Evolutionary conservation across 2,888 invertebrate species (phyloP).

Genomic region (Baronia brevicornis): DNA sequence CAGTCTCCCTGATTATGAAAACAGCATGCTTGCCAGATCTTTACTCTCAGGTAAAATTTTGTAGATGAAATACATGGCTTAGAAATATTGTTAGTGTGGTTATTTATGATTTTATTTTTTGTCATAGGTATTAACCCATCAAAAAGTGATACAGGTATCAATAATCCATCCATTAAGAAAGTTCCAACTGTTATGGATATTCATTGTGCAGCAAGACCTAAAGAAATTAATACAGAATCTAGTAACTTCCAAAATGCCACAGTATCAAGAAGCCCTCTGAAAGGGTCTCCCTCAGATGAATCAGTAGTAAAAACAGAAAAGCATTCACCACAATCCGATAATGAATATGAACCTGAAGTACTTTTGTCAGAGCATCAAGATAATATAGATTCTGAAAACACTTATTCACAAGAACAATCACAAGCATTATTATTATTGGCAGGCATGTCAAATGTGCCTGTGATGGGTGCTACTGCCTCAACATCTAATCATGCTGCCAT

Average conservation of each 20-base stretch:
- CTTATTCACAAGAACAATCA: conserved; percentile 53
- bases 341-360: conserved; percentile 67
- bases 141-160: conserved; percentile 53
- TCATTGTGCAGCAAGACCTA: conserved; percentile 38
- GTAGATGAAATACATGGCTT: not conserved
- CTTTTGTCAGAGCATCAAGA: conserved; percentile 65
- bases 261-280: conserved; percentile 51
- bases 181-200: conserved; percentile 43
- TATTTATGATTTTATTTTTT: conserved; percentile 1
- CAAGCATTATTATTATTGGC: conserved; percentile 55
- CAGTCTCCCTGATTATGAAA: conserved; percentile 68
- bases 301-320: conserved; percentile 57
- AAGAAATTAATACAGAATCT: conserved; percentile 47
- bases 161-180: conserved; percentile 49
- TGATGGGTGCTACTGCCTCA: conserved; percentile 47
- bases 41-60: conserved; percentile 54
- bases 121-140: conserved; percentile 61
- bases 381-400: conserved; percentile 47
- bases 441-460: conserved; percentile 55
- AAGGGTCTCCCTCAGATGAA: conserved; percentile 42
- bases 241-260: conserved; percentile 35
- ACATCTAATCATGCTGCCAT: conserved; percentile 71
- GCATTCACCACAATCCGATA: conserved; percentile 62
- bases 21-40: conserved; percentile 72
- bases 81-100: not conserved